Base-by-base conservation (phyloP, 2,797 vertebrate species). In the Thunnus albacares region DNA sequence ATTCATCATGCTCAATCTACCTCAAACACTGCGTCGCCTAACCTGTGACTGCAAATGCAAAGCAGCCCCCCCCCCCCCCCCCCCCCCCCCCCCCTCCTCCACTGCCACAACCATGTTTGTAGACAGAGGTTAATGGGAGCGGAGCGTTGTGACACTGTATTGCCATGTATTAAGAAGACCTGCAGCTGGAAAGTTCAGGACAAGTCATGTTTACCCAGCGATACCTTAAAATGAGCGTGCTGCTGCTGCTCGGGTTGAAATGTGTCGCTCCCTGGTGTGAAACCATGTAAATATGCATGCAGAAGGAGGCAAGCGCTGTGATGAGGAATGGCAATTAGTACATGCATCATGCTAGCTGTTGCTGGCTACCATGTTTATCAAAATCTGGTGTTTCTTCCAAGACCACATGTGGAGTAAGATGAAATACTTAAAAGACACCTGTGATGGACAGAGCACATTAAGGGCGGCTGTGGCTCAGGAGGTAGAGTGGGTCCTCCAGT, bases 1-100 rank as follows among this genome's bases (percentile, higher is more conserved):
- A 93, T 93, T 94, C 91, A 95, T 94, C 93, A 93, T 85, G 87
- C 92, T 91, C 90, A 89, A 92, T 93, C 93, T 94, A 86, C 83
- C 89, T 92, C 89, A 80, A 87, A 90, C 79, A 80, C 81, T 75
- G 67, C 17, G 49, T 90, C 47, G n/a, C 52, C 71, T 58, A 74
- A 79, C 79, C 86, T 81, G 84, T 57, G 71, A 30, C 80, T 41
- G 74, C 69, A 91, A 88, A 92, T 93, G 90, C 86, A 90, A 89
- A 91, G 79, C 82, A 85, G 85, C 63, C 22, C 43, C 64, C 18
- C 47, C 24, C 35, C 56, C 58, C 1, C 22, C 43, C 64, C n/a
- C 47, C 24, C 35, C 30, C 18, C 8, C n/a, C 53, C 35, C 30
- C 14, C 35, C 38, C 8, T 45, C 72, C 18, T 47, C 63, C 62